Base-by-base conservation (phyloP, 2,888 invertebrate species). In the Subacronicta megacephala region DNA sequence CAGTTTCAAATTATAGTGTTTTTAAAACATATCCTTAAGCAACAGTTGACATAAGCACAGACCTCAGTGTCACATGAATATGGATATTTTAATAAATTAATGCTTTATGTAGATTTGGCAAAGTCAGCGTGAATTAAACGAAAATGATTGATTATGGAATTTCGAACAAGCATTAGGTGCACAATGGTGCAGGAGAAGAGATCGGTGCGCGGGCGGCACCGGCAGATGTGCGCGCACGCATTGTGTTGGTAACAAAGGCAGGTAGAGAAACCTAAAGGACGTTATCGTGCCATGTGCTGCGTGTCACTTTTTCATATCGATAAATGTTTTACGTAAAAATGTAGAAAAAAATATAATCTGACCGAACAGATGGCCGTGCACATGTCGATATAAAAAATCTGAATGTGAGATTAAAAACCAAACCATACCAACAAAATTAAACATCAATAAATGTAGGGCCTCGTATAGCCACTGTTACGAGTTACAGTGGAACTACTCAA, bases 201-300 rank as follows among this genome's bases (percentile, higher is more conserved):
- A 78, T 78, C 74, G 81, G 72, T 80, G 89, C 82, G 89, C 85
- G 83, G 88, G 88, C 87, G 85, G 85, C 87, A 85, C 86, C 83
- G 88, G 91, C 93, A 93, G 93, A 93, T 93, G 92, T 88, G 88
- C 85, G 84, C 81, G 72, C 75, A 76, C 77, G 82, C 86, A 91
- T 93, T 92, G 93, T 93, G 80, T 80, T 74, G 75, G 70, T 81
- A 88, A 93, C 93, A 93, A 94, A 94, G 80, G 92, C 93, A 93
- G 93, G 93, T 93, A 93, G 87, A 93, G 87, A 75, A 75, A 77
- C 73, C 71, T 71, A 72, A 62, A 87, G 82, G 84, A 89, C 87
- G 84, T 81, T 84, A 80, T 78, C 81, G 75, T 83, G 88, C 93
- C 93, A 94, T 94, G 92, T 94, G 93, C 90, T 87, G 75, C 87